Evolutionary conservation across 2,113 vertebrate genomes (phyloP).

Genomic region (Balaeniceps rex): DNA sequence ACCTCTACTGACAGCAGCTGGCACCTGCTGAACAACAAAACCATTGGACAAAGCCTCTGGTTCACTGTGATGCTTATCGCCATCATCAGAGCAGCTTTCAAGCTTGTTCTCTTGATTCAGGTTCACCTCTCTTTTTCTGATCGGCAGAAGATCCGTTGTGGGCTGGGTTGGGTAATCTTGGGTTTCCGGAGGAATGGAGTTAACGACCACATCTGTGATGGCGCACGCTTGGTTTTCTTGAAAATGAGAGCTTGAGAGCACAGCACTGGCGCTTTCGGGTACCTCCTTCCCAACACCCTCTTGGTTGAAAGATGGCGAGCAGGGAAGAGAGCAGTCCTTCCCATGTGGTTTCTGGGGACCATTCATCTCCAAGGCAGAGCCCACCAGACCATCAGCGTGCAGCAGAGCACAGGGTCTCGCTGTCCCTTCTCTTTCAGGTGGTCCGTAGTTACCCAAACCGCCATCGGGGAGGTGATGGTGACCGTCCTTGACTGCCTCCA

Average conservation of each 20-base stretch:
- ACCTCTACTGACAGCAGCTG: background rate
- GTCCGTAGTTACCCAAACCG: background rate
- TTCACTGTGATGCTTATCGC: background rate
- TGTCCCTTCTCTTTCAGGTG: background rate
- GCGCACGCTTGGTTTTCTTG: background rate
- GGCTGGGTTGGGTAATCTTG: slow-evolving; percentile 32
- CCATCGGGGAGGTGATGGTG: background rate
- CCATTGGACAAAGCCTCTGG: background rate
- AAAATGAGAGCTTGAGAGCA: background rate
- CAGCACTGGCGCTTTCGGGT: background rate
- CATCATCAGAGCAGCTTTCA: background rate
- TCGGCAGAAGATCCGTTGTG: background rate
- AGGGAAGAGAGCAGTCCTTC: background rate
- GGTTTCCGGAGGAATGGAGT: background rate
- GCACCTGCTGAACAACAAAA: background rate
- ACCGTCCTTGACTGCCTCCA: fast-evolving
- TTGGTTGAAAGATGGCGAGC: background rate
- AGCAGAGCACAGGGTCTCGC: background rate
- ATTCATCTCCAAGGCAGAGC: background rate
- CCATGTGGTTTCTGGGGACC: background rate
- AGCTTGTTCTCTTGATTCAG: background rate
- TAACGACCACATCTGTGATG: background rate
- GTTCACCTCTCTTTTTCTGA: background rate
- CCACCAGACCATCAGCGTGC: background rate
- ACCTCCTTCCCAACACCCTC: background rate